A percentile compares a stretch with the other conserved stretches of the same genome.
Conservation (phyloP, 2,113 vertebrate genomes). For the Oophaga pumilio region DNA sequence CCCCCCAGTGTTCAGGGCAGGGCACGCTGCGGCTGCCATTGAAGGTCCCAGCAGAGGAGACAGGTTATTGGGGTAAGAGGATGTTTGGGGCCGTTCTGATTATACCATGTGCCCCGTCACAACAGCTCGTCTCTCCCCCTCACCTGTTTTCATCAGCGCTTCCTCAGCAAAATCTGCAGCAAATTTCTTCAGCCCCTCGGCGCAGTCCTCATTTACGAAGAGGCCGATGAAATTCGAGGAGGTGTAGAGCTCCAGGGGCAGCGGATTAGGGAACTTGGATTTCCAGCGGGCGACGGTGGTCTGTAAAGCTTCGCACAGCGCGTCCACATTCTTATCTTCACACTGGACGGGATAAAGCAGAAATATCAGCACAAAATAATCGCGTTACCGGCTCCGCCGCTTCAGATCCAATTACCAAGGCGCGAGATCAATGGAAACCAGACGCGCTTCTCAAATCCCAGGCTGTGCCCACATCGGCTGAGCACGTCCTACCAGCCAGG, state of each 20-base stretch:
- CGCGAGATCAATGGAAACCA: background rate
- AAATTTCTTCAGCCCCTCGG: slow-evolving; percentile 92
- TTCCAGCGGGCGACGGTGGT: slow-evolving; percentile 86
- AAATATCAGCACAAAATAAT: background rate
- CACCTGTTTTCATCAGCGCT: slow-evolving; percentile 89
- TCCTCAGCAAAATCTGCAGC: slow-evolving; percentile 90
- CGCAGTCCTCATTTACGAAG: slow-evolving; percentile 93
- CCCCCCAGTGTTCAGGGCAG: too few species aligned
- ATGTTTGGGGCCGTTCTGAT: background rate
- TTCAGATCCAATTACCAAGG: background rate
- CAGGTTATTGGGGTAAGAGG: background rate
- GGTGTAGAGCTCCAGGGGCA: slow-evolving; percentile 92
- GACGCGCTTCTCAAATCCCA: background rate
- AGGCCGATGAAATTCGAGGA: slow-evolving; percentile 97
- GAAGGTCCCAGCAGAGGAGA: too few species aligned
- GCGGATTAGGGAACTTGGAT: slow-evolving; percentile 83
- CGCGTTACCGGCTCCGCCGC: background rate
- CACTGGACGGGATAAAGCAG: slow-evolving; percentile 74
- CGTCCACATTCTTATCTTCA: slow-evolving; percentile 90
- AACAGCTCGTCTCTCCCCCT: slow-evolving; percentile 28
- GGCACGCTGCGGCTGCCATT: too few species aligned
- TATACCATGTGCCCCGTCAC: background rate
- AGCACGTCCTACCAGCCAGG: background rate
- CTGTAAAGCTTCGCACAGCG: slow-evolving; percentile 87
- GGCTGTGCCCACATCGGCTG: background rate